Evolutionary conservation across 1,140 invertebrate genomes (phyloP).

Genomic region (Lasioglossum albipes): DNA sequence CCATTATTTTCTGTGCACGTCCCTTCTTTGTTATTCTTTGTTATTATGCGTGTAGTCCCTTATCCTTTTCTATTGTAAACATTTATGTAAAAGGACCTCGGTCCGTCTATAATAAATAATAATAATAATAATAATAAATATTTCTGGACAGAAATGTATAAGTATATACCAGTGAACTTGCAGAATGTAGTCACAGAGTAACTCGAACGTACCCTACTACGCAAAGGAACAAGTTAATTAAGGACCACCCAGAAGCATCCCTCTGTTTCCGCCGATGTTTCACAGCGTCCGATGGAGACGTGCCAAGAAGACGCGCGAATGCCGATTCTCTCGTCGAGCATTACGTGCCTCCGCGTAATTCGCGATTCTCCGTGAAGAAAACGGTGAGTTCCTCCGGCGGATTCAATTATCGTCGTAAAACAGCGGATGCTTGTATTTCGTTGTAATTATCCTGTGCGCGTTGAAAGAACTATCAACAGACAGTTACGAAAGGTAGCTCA

Average conservation of each 20-base stretch:
- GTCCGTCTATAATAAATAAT: too few species aligned
- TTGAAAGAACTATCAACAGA: background rate
- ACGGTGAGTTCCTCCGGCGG: background rate
- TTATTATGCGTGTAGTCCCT: too few species aligned
- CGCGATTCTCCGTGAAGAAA: background rate
- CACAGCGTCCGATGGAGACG: conserved; percentile 43
- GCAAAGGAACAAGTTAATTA: conserved; percentile 61
- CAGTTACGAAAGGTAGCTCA: background rate
- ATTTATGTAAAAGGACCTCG: too few species aligned
- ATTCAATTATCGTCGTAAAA: conserved; percentile 10
- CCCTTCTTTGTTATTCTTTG: too few species aligned
- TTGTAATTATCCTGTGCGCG: background rate
- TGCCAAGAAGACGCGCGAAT: conserved; percentile 51
- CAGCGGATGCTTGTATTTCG: background rate
- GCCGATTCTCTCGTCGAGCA: conserved; percentile 28
- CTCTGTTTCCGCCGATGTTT: conserved; percentile 2
- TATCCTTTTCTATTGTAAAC: too few species aligned
- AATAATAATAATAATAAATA: too few species aligned
- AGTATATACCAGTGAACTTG: conserved; percentile 17
- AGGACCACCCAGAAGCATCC: conserved; percentile 51
- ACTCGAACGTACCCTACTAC: conserved; percentile 31
- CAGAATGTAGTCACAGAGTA: conserved; percentile 29
- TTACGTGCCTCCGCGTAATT: background rate
- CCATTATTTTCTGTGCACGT: too few species aligned
- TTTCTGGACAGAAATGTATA: background rate